phyloP scores from a whole-genome alignment of 2,888 invertebrate genomes.

The Eupithecia tripunctaria region DNA sequence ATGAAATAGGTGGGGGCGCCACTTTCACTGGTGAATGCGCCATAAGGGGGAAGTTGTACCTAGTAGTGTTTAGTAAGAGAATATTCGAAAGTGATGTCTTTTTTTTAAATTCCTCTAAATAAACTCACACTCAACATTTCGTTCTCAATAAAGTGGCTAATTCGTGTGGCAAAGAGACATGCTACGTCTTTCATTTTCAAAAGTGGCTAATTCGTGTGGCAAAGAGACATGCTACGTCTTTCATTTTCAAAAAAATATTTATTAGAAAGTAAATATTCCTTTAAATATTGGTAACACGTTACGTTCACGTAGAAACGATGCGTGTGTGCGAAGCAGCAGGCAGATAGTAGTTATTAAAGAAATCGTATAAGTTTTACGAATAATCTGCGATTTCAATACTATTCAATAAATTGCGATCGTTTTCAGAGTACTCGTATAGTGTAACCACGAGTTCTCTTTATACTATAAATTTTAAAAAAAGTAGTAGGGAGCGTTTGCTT shows the following conservation, averaged over 20 bases:
- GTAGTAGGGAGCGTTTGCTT: not conserved
- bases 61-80: not conserved
- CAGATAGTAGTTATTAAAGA: not conserved
- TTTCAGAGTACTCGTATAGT: too few species aligned
- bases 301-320: too few species aligned
- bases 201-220: conserved; percentile 26
- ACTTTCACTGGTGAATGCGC: too few species aligned
- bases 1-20: too few species aligned
- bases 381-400: too few species aligned
- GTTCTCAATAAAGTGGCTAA: conserved; percentile 24
- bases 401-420: too few species aligned
- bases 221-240: conserved; percentile 9
- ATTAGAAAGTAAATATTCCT: too few species aligned
- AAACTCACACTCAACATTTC: not conserved
- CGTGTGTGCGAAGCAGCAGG: too few species aligned
- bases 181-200: conserved; percentile 5
- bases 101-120: not conserved
- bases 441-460: too few species aligned
- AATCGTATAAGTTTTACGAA: not conserved
- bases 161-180: conserved; percentile 10
- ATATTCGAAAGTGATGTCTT: not conserved
- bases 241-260: conserved; percentile 11
- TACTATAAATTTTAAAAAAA: not conserved
- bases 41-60: too few species aligned
- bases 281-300: too few species aligned